phyloP scores from a whole-genome alignment of 2,888 invertebrate genomes.

The Stratiomys singularior region DNA sequence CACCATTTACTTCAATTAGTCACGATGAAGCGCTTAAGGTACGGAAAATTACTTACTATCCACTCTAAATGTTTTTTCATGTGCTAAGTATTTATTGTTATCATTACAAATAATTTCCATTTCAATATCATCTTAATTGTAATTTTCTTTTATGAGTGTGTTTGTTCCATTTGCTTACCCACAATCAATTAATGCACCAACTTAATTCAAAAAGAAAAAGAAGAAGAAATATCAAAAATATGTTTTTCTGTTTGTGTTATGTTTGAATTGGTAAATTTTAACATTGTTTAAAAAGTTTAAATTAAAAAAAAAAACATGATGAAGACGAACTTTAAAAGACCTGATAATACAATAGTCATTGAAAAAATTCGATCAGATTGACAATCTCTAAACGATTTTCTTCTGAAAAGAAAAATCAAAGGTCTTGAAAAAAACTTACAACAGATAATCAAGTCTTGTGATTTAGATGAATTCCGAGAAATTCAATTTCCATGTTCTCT shows the following conservation, averaged over 20 bases:
- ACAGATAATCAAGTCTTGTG: no score
- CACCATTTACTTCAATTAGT: conserved; percentile 90
- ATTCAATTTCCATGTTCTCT: no score
- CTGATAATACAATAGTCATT: conserved; percentile 21
- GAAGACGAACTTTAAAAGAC: conserved; percentile 1
- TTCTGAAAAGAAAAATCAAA: no score
- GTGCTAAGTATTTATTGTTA: conserved; percentile 8
- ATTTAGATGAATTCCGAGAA: no score
- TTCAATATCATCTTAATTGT: conserved; percentile 7
- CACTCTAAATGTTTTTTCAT: neutral
- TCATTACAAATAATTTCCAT: conserved; percentile 1
- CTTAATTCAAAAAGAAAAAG: neutral
- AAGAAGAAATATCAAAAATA: neutral
- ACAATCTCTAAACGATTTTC: no score
- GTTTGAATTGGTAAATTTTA: conserved; percentile 1
- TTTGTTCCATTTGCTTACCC: conserved; percentile 4
- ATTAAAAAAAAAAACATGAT: neutral
- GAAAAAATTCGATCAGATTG: neutral
- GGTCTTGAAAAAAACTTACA: no score
- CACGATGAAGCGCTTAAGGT: conserved; percentile 94
- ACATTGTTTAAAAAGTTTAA: no score
- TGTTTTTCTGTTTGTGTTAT: neutral
- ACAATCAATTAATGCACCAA: conserved; percentile 18
- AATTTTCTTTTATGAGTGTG: conserved; percentile 12
- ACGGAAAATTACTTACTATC: conserved; percentile 53